Evolutionary conservation across 2,113 vertebrate species (phyloP).

Genomic region (Chaetops frenatus): DNA sequence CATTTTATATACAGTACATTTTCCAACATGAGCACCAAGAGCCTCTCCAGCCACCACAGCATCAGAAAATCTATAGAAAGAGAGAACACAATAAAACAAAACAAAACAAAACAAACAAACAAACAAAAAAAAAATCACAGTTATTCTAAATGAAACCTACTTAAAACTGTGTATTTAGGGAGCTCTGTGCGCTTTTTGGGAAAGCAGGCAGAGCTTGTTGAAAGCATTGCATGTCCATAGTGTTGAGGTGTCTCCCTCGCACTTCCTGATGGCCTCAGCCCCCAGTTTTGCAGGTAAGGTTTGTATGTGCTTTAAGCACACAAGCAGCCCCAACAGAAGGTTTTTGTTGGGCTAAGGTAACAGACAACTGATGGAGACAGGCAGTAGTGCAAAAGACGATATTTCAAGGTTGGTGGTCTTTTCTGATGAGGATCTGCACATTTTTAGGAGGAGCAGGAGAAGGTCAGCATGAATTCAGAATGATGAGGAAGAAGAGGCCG

Average conservation of each 20-base stretch:
- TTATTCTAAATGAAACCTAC: not conserved
- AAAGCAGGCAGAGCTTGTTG: not conserved
- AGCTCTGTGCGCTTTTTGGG: not conserved
- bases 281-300: not conserved
- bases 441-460: not conserved
- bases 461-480: not conserved
- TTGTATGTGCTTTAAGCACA: not conserved
- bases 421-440: accelerated
- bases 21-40: not conserved
- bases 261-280: not conserved
- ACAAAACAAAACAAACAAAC: no score
- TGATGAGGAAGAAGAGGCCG: not conserved
- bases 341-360: not conserved
- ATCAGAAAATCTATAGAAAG: not conserved
- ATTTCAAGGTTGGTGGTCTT: not conserved
- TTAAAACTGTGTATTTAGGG: not conserved
- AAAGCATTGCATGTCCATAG: not conserved
- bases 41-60: not conserved
- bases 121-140: no score
- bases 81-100: not conserved
- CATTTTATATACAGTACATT: not conserved
- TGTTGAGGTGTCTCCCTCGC: not conserved
- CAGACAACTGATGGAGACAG: not conserved
- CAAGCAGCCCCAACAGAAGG: not conserved
- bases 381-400: not conserved